Base-by-base conservation (phyloP, 1,140 invertebrate species). In the Trichonephila inaurata region DNA sequence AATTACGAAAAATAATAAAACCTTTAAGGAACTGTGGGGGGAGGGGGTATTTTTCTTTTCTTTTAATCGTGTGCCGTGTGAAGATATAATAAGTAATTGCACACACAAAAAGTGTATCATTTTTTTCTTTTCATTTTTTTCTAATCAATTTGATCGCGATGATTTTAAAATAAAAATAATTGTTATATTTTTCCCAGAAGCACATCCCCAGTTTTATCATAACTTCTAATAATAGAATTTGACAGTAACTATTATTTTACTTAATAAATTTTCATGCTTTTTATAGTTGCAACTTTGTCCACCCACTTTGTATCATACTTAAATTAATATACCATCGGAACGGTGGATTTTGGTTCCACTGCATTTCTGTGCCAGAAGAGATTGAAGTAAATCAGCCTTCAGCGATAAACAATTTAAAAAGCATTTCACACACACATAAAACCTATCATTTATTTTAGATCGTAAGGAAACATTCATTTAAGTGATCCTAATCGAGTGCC, bases 401-500 rank as follows among this genome's bases (percentile, higher is more conserved):
- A 77, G 72, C 18, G 14, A 40, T 77, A 77, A 77, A 77, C 72
- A 77, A 69, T 12, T 77, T 77, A 77, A 77, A 40, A 77, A 33
- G 24, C 72, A 77, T 77, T 77, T 77, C 24, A n/a, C n/a, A n/a
- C n/a, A n/a, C n/a, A n/a, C n/a, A 40, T 77, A 77, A 33, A 77
- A 28, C 72, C 72, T 77, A 77, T 77, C 72, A 77, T 77, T 77
- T 77, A 77, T 77, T 33, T 77, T 77, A 28, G 28, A 33, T 33
- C 18, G 72, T 33, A 77, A 28, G 33, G 4, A 40, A 77, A 28
- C 28, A 28, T 28, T 77, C 14, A 33, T 77, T 77, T 77, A 33
- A 18, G 28, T 14, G 33, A 28, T 77, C 33, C 33, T 77, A 77
- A 77, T 28, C 28, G 4, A 77, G 72, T 28, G 18, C 6, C 24